Percentiles rank a stretch among this genome's conserved stretches.
phyloP scores from a whole-genome alignment of 2,797 vertebrate genomes.

The Phalanger gymnotis region DNA sequence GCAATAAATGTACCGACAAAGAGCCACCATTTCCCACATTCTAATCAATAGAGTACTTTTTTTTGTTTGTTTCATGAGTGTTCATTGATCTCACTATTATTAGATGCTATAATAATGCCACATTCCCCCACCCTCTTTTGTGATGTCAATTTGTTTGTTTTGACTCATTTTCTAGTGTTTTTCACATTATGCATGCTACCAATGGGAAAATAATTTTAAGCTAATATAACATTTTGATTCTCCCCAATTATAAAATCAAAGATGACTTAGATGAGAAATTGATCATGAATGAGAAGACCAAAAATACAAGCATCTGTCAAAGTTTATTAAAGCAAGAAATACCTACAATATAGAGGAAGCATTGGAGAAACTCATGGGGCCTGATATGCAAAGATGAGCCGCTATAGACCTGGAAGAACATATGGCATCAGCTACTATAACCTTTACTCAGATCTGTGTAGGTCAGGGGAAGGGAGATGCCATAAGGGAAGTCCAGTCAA shows the following conservation, averaged over 20 bases:
- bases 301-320: not conserved
- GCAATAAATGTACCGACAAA: not conserved
- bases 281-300: not conserved
- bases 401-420: conserved; percentile 50
- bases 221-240: not conserved
- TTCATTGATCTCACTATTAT: not conserved
- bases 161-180: not conserved
- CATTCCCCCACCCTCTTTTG: not conserved
- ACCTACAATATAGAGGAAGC: conserved; percentile 15
- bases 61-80: not conserved
- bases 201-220: not conserved
- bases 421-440: conserved; percentile 69
- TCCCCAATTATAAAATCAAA: not conserved
- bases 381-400: conserved; percentile 44
- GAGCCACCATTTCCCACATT: not conserved
- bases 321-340: conserved; percentile 58
- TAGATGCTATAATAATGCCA: not conserved
- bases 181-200: not conserved
- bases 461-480: conserved; percentile 37
- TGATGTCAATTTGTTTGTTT: not conserved
- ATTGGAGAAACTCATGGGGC: conserved; percentile 64
- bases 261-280: not conserved
- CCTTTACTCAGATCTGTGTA: conserved; percentile 72
- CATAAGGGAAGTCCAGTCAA: not conserved
- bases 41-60: not conserved